Evolutionary conservation across 37 sponge, comb jelly and placozoan genomes (phyloP), one percentile per base, ranked within the genome.

Genomic region (Beroe ovata): DNA sequence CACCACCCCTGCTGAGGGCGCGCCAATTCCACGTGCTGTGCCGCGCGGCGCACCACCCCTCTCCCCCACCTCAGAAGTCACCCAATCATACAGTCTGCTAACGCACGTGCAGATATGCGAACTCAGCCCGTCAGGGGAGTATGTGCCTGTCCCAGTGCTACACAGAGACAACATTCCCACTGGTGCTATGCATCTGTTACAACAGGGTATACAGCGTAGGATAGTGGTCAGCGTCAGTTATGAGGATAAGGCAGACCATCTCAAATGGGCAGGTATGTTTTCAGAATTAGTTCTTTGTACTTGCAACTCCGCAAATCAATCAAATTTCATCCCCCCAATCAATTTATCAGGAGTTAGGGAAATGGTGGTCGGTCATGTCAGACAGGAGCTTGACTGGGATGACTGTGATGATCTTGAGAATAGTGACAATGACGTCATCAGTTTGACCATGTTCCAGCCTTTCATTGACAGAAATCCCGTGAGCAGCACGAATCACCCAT

Each of bases 41-140:
- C 84, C 84, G 26, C 42, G 84, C n/a, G 36, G 36, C 14, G 16
- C 40, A 1, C 42, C 39, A 19, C 25, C 39, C 38, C 84, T 77
- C 11, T 19, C 35, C 38, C 84, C 84, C 54, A 38, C 47, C 22
- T 77, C 84, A 21, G 84, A 77, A 40, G 84, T 77, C 14, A 47
- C 84, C 8, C 84, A 77, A 28, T 35, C 39, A 21, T 77, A 42
- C 84, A 77, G 84, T 26, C 84, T 77, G 4, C 58, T 96, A 58
- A 72, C 92, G 0, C 90, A 93, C 89, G 93, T 95, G 39, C 93
- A 96, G 91, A 94, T 96, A 38, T 93, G 93, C 64, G 97, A 96
- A 88, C 95, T 96, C 6, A 92, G 91, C 36, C 92, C 94, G 1
- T 88, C 38, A 29, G 97, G 97, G 58, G 93, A 94, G 92, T 96